Evolutionary conservation across 2,113 vertebrate species (phyloP), one percentile per base, ranked within the genome.

Genomic region (Murina feae): DNA sequence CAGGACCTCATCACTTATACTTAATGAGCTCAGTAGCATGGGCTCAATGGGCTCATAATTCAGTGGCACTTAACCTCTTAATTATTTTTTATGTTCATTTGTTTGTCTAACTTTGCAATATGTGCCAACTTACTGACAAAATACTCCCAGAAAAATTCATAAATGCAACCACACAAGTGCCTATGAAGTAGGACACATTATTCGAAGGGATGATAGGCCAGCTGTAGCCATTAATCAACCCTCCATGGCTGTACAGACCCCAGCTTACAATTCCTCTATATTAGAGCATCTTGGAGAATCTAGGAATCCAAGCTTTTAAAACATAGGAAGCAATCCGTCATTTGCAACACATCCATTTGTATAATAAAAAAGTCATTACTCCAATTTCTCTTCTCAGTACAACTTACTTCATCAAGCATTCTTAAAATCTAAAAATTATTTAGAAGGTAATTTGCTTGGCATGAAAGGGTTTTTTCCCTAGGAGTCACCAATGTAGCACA

Each of bases 381-480:
- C 12, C 58, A 44, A 20, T 51, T 86, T 94, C 4, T 90, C 83
- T 90, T 76, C 58, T 90, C 30, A 90, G 20, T 71, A 66, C 51
- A 78, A 63, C 32, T 92, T 81, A 71, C 18, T 92, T 93, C 37
- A 35, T 92, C 25, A 87, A 75, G 21, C 39, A 74, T 63, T 79
- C 21, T n/a, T 55, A 69, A 78, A 78, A 28, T 71, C 32, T 69
- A 90, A 44, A 16, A 79, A 25, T 95, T 92, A 94, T 83, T 92
- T 75, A 76, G 58, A 53, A 81, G 25, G 14, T 2, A 60, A 91
- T 85, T 74, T 79, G 23, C 42, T 95, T 93, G 39, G 16, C 86
- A 79, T 82, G 88, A 94, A 88, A 58, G 35, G 2, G 37, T 65
- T 80, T 79, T 81, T 21, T 21, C 1, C 14, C 17, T 18, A 68